A percentile compares a stretch with the other conserved stretches of the same genome.
These are phyloP conservation scores for Esox niger DNA, from an alignment of 2,113 vertebrate genomes.

Conservation along the genomic window DNA sequence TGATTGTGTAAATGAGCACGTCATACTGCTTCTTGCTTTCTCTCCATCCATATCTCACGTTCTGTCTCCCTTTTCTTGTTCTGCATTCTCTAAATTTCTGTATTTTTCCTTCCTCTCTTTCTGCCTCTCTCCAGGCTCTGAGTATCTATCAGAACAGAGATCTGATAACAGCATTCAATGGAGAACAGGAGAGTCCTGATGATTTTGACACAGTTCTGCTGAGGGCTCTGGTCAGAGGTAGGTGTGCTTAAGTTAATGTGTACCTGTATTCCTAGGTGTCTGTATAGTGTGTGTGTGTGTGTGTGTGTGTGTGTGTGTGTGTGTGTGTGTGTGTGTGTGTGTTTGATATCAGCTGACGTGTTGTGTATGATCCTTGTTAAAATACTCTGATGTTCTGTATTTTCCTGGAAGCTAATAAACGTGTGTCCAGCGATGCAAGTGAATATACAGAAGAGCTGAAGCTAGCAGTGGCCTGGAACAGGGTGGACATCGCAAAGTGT, in stretches of 20 bases:
- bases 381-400: background rate
- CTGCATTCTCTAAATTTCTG: background rate
- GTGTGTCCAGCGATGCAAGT: conserved; percentile 62
- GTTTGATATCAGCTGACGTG: background rate
- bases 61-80: background rate
- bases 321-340: conserved; percentile 4
- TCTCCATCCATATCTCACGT: too few species aligned
- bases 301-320: background rate
- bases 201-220: conserved; percentile 84
- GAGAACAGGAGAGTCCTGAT: conserved; percentile 73
- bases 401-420: conserved; percentile 63
- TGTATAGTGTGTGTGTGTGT: conserved; percentile 1
- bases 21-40: too few species aligned
- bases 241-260: too few species aligned
- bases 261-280: too few species aligned
- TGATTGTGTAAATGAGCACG: too few species aligned
- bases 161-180: conserved; percentile 75
- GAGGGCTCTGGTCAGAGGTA: conserved; percentile 81
- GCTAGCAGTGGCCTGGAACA: conserved; percentile 85
- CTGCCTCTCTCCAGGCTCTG: conserved; percentile 62
- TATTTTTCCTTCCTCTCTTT: background rate
- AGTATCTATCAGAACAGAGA: conserved; percentile 76
- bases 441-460: conserved; percentile 82
- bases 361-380: background rate
- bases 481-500: conserved; percentile 84